Conservation (phyloP, 2,113 vertebrate species). For the Mystacornis crossleyi region DNA sequence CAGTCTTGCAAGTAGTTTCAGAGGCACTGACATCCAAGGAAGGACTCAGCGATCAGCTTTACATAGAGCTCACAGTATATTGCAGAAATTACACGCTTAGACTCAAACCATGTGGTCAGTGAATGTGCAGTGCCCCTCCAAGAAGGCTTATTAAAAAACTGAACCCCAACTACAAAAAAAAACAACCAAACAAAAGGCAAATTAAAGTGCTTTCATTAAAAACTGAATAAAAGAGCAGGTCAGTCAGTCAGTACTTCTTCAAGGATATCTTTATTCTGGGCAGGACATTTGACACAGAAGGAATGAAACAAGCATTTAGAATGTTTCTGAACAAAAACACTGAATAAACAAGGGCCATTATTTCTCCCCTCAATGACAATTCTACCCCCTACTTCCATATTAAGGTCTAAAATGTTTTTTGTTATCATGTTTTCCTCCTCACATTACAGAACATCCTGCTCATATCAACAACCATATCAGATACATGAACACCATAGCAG, state of each 20-base stretch:
- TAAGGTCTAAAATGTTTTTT: neutral
- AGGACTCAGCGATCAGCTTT: accelerated
- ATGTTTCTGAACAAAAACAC: neutral
- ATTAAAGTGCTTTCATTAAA: neutral
- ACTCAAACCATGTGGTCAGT: accelerated
- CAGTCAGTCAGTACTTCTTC: neutral
- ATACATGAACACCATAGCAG: neutral
- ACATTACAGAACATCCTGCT: neutral
- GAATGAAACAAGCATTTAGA: neutral
- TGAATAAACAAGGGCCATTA: neutral
- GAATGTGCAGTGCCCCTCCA: neutral
- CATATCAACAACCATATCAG: neutral
- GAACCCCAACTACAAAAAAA: neutral
- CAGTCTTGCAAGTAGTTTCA: neutral
- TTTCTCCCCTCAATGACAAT: neutral
- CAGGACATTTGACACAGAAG: slow-evolving; percentile 38
- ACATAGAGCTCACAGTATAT: accelerated
- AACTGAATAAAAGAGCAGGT: neutral
- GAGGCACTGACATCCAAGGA: neutral
- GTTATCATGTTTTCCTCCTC: neutral
- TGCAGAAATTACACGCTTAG: neutral
- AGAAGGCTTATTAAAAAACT: neutral
- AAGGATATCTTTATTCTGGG: slow-evolving; percentile 69
- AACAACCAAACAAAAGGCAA: neutral
- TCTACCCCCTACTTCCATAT: neutral